Percentiles rank a stretch among this genome's conserved stretches.
Conservation (phyloP, 2,113 vertebrate species). For the Syngnathus scovelli region DNA sequence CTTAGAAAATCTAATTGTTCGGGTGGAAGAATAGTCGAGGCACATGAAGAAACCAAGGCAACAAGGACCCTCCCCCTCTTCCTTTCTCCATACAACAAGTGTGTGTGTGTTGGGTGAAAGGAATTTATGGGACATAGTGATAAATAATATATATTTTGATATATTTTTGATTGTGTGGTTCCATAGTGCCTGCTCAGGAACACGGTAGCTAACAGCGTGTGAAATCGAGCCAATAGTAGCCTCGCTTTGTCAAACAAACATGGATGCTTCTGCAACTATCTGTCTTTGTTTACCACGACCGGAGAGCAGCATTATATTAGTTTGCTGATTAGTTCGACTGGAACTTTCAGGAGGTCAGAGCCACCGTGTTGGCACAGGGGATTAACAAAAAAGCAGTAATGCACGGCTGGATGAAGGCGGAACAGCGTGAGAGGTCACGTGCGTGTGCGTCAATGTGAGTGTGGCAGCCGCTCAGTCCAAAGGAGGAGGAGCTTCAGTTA, state of each 20-base stretch:
- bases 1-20: conserved; percentile 21
- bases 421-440: neutral
- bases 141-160: conserved; percentile 3
- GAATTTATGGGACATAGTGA: conserved; percentile 12
- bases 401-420: conserved; percentile 26
- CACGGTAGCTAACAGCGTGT: neutral
- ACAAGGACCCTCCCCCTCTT: conserved; percentile 39
- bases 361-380: conserved; percentile 23
- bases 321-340: conserved; percentile 3
- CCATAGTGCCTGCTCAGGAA: neutral
- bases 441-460: conserved; percentile 21
- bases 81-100: conserved; percentile 16
- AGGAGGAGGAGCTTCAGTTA: conserved; percentile 79
- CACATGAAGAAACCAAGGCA: conserved; percentile 69
- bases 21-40: conserved; percentile 56
- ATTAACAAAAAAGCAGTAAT: conserved; percentile 19
- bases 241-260: neutral
- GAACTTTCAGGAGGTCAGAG: neutral
- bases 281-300: conserved; percentile 14
- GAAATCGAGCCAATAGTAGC: neutral
- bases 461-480: conserved; percentile 49
- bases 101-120: conserved; percentile 16
- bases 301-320: conserved; percentile 22
- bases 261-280: neutral
- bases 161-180: conserved; percentile 23